These are phyloP conservation scores for Coluber constrictor DNA, from an alignment of 2,797 vertebrate species.

Conservation along the genomic window DNA sequence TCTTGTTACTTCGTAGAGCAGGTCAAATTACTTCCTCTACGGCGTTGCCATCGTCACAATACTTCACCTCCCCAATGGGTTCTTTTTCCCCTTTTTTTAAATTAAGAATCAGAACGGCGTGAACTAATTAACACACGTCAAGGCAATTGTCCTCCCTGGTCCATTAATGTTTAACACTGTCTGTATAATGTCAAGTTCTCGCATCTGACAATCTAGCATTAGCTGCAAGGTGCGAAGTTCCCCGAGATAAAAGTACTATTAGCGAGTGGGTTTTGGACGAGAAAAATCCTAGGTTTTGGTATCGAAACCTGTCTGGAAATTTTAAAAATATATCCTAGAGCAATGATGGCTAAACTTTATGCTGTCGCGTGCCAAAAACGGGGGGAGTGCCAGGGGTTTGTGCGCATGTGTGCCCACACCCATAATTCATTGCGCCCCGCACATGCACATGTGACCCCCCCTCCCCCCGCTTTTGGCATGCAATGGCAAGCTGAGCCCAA, in stretches of 20 bases:
- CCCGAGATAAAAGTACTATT: constrained; percentile 28
- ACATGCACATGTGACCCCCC: no score
- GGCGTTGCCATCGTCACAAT: not conserved
- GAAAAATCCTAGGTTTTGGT: not conserved
- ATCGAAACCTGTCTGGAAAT: not conserved
- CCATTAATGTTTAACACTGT: constrained; percentile 4
- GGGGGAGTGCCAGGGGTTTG: no score
- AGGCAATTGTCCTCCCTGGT: constrained; percentile 1
- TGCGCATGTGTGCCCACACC: no score
- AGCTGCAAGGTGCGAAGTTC: constrained; percentile 22
- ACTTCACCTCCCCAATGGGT: no score
- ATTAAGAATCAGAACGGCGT: not conserved
- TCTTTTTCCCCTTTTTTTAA: rapidly evolving
- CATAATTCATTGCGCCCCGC: no score
- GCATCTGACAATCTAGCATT: constrained; percentile 5
- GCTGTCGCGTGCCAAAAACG: no score
- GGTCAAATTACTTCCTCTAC: not conserved
- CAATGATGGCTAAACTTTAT: no score
- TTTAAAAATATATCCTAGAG: not conserved
- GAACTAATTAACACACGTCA: constrained; percentile 10
- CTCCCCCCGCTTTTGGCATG: no score
- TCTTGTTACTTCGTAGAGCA: not conserved
- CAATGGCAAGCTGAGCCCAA: no score
- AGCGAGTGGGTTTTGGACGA: not conserved
- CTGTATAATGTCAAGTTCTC: not conserved